These are phyloP conservation scores for Ciconia boyciana DNA, from an alignment of 2,113 vertebrate genomes.

Conservation along the genomic window DNA sequence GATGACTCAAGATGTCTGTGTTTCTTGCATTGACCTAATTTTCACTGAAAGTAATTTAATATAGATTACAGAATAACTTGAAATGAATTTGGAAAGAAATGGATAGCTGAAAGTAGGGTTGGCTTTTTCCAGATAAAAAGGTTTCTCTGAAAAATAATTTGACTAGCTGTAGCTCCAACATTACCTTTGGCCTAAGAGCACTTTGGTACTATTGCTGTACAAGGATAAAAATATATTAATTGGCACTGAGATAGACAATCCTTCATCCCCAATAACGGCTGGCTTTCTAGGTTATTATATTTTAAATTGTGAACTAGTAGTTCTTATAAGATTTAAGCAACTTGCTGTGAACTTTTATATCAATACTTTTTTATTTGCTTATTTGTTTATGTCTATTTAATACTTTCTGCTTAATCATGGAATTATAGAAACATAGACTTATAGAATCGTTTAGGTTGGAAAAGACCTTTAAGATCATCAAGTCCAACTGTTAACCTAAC, in stretches of 20 bases:
- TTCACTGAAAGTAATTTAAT: not conserved
- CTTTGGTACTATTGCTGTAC: not conserved
- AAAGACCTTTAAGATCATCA: too few species aligned
- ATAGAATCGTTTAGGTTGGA: too few species aligned
- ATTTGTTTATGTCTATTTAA: not conserved
- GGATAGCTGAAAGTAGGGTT: not conserved
- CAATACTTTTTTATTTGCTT: not conserved
- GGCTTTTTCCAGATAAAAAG: not conserved
- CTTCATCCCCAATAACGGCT: not conserved
- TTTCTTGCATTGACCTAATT: not conserved
- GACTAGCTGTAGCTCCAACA: not conserved
- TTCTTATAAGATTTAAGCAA: not conserved
- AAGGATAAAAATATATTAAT: not conserved
- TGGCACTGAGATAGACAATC: not conserved
- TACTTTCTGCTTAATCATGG: not conserved
- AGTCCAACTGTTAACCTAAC: too few species aligned
- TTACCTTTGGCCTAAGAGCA: not conserved
- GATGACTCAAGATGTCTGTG: slow-evolving; percentile 20
- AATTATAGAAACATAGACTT: too few species aligned
- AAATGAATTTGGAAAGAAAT: not conserved
- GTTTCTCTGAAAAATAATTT: not conserved
- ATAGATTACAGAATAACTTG: not conserved
- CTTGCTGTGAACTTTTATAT: not conserved
- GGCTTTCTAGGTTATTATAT: not conserved
- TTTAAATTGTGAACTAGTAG: not conserved